Percentiles rank a stretch among this genome's conserved stretches.
Evolutionary conservation across 92 coral and sea anemone genomes (phyloP).

Genomic region (Zoanthus gigantus): DNA sequence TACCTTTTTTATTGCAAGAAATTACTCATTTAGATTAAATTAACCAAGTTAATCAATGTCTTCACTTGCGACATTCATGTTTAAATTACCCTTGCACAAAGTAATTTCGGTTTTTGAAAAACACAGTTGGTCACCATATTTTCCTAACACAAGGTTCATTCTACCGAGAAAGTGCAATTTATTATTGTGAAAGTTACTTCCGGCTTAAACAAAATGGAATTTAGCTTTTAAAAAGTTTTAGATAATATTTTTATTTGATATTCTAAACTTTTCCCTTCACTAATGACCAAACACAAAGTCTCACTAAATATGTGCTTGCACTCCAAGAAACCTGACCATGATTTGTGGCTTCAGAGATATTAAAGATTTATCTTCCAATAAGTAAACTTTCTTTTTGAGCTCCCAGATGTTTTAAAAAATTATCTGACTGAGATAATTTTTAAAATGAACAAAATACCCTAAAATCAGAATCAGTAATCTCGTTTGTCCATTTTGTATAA

Average conservation of each 20-base stretch:
- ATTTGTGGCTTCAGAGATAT: not conserved
- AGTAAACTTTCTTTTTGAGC: not conserved
- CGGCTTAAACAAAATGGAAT: not conserved
- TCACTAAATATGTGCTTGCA: not conserved
- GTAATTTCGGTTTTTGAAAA: not conserved
- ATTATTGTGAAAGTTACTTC: not conserved
- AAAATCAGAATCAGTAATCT: too few relatives aligned
- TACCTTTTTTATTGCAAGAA: not conserved
- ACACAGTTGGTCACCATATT: not conserved
- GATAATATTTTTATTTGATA: slow-evolving; percentile 1
- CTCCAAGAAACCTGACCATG: not conserved
- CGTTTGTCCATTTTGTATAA: not conserved
- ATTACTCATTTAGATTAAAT: not conserved
- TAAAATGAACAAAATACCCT: not conserved
- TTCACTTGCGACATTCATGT: not conserved
- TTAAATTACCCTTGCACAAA: not conserved
- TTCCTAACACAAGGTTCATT: not conserved
- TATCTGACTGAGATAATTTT: not conserved
- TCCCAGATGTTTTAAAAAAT: too few relatives aligned
- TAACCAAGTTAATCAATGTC: not conserved
- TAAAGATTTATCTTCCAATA: not conserved
- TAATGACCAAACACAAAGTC: not conserved
- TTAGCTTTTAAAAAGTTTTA: not conserved
- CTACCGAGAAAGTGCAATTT: not conserved
- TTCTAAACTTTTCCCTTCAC: not conserved